Base-by-base conservation (phyloP, 2,113 vertebrate species). In the Brachyhypopomus gauderio region DNA sequence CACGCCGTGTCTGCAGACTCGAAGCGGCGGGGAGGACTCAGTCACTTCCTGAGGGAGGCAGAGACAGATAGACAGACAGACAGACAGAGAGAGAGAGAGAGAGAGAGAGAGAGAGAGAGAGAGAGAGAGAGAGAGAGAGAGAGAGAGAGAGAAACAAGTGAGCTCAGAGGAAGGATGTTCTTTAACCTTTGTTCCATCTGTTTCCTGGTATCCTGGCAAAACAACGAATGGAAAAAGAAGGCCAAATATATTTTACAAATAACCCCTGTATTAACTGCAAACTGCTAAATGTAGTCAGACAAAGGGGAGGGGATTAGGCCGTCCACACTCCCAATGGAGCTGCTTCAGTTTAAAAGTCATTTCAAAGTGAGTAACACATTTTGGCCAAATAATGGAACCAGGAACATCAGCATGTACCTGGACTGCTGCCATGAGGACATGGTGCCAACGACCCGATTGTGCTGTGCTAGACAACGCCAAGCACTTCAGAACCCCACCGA, bases 11-110 rank as follows among this genome's bases (percentile, higher is more conserved):
- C 93, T 85, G 90, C 90, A 95, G 94, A 86, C 93, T 89, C 91
- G 93, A 92, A 91, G 91, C 94, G 95, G 93, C 93, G 93, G 93
- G 96, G 98, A 98, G 95, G 97, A 95, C 95, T 97, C 95, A 95
- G 95, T 98, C 96, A 96, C 97, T 96, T 98, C 96, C 97, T 98
- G 89, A 30, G 86, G 84, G 76, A 88, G 73, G 80, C 84, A 89
- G 84, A 86, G 84, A 88, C 63, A 92, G 74, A 92, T 76, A 90
- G 72, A 88, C 20, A 90, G 59, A 90, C 77, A 86, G 55, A 52
- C 11, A 52, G 8, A 52, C 11, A 52, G 8, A 52, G 9, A 52
- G 8, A 52, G 9, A 52, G 8, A 52, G 9, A 77, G 74, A 66
- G 58, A 87, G 83, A 89, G 75, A 86, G 2, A 73, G 4, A 27